Conservation (phyloP, 2,797 vertebrate species). For the Dipus sagitta region DNA sequence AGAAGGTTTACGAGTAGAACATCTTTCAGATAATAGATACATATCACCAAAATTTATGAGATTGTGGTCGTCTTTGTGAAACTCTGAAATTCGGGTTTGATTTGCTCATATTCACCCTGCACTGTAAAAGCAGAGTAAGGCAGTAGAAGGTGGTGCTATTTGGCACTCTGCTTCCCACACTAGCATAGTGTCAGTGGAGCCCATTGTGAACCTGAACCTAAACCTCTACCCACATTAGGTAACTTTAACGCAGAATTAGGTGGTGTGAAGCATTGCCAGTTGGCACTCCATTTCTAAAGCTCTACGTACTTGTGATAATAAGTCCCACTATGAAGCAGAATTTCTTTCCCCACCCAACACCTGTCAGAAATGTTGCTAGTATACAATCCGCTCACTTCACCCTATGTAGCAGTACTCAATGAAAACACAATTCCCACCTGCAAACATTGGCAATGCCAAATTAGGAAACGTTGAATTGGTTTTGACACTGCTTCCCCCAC, state of each 20-base stretch:
- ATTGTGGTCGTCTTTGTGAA: not conserved
- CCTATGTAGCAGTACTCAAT: not conserved
- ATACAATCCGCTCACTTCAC: not conserved
- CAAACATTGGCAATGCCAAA: not conserved
- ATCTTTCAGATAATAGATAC: not conserved
- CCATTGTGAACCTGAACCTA: not conserved
- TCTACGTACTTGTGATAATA: not conserved
- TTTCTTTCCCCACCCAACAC: not conserved
- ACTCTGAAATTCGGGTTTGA: not conserved
- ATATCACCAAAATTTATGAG: not conserved
- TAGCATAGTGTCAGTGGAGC: not conserved
- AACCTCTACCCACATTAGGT: not conserved
- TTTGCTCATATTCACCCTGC: not conserved
- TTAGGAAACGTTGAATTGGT: no score
- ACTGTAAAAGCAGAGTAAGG: not conserved
- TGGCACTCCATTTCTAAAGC: not conserved
- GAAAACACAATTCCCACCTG: not conserved
- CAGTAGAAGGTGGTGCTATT: not conserved
- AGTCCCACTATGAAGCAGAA: not conserved
- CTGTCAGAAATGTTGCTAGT: not conserved
- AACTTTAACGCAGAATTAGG: not conserved
- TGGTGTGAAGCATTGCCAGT: not conserved
- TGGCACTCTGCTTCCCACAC: not conserved
- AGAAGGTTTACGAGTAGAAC: not conserved
- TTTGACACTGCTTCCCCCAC: not conserved